phyloP scores from a whole-genome alignment of 2,113 vertebrate species.

The Thamnophis sirtalis region DNA sequence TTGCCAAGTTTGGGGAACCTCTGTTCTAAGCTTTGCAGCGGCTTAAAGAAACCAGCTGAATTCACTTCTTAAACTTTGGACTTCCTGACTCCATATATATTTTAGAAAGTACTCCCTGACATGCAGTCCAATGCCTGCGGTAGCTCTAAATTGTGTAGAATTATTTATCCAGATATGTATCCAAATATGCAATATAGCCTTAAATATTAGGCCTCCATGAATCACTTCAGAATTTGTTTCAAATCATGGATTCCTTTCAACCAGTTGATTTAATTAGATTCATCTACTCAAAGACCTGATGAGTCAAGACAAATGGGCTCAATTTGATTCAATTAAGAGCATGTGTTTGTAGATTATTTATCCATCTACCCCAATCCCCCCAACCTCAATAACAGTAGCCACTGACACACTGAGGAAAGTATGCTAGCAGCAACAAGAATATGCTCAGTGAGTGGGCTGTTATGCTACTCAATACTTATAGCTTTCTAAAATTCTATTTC shows the following conservation, averaged over 20 bases:
- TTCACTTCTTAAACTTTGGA: not conserved
- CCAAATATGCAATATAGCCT: not conserved
- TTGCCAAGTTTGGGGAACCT: too few relatives aligned
- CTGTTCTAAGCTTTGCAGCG: not conserved
- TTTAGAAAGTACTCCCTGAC: not conserved
- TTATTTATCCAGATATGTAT: not conserved
- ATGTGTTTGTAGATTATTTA: not conserved
- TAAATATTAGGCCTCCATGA: not conserved
- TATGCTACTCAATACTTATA: not conserved
- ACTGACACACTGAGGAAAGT: not conserved
- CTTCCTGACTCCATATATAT: not conserved
- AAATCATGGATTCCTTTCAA: not conserved
- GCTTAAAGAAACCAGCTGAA: not conserved
- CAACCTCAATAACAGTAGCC: not conserved
- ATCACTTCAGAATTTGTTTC: not conserved
- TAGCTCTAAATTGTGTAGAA: not conserved
- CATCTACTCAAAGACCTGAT: not conserved
- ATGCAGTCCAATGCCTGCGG: not conserved
- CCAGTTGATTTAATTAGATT: not conserved
- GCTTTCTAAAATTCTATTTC: not conserved
- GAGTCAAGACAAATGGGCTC: not conserved
- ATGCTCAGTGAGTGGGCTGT: not conserved
- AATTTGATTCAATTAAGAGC: not conserved
- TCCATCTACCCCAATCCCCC: not conserved
- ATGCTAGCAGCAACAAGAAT: not conserved